These are phyloP conservation scores for Lottia scabra DNA, from an alignment of 2,888 invertebrate genomes.

Conservation along the genomic window DNA sequence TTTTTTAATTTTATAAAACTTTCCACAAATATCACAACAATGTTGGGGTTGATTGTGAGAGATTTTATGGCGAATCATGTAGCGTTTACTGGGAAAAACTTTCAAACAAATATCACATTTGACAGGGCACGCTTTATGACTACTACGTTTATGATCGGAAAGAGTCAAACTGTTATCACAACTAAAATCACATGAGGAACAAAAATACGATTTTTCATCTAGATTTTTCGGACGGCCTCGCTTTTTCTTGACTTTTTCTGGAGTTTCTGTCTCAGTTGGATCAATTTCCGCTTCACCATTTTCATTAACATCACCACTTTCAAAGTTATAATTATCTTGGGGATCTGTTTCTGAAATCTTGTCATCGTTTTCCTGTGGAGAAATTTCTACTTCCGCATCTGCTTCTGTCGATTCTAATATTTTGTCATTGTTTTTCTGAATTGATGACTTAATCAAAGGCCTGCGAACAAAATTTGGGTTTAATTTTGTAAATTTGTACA, in stretches of 20 bases:
- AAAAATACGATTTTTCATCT: slow-evolving; percentile 30
- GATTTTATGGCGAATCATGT: slow-evolving; percentile 44
- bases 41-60: slow-evolving; percentile 39
- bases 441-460: neutral
- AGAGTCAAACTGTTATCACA: slow-evolving; percentile 36
- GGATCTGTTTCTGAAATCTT: neutral
- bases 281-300: slow-evolving; percentile 23
- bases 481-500: slow-evolving; percentile 1
- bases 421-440: neutral
- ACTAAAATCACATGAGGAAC: slow-evolving; percentile 40
- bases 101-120: slow-evolving; percentile 51
- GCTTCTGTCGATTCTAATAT: neutral
- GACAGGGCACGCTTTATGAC: slow-evolving; percentile 36
- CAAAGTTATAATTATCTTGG: neutral
- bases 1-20: slow-evolving; percentile 50
- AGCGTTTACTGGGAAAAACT: slow-evolving; percentile 43
- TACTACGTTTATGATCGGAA: slow-evolving; percentile 33
- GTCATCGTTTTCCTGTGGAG: neutral
- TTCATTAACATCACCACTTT: neutral
- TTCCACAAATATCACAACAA: slow-evolving; percentile 53
- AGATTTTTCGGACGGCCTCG: slow-evolving; percentile 22
- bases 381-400: neutral
- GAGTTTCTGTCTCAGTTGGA: neutral
- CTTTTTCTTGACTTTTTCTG: neutral
- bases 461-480: neutral